phyloP scores from a whole-genome alignment of 2,888 invertebrate genomes.

The Caenorhabditis becei region DNA sequence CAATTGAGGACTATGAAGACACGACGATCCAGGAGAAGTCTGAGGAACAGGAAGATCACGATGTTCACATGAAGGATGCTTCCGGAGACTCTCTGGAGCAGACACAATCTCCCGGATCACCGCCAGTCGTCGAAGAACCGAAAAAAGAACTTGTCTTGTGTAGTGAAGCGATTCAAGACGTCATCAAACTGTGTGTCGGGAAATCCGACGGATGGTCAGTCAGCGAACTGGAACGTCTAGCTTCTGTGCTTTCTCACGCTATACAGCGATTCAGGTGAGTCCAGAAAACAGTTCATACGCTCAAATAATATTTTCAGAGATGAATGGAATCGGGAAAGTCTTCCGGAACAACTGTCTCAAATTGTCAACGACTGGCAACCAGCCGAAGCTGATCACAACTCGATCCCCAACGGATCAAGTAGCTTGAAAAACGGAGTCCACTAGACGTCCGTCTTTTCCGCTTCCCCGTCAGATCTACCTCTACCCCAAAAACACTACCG shows the following conservation, averaged over 20 bases:
- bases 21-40: not conserved
- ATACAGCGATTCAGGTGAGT: constrained; percentile 69
- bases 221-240: constrained; percentile 74
- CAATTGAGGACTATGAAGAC: constrained; percentile 25
- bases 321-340: constrained; percentile 42
- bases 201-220: constrained; percentile 74
- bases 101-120: constrained; percentile 9
- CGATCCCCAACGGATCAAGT: not conserved
- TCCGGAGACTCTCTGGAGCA: constrained; percentile 1
- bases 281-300: not conserved
- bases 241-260: constrained; percentile 71
- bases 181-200: constrained; percentile 53
- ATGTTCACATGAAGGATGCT: constrained; percentile 43
- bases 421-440: constrained; percentile 15
- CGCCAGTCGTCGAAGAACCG: not conserved
- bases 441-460: constrained; percentile 9
- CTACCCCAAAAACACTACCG: too few species aligned
- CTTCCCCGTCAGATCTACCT: constrained; percentile 3
- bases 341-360: constrained; percentile 25
- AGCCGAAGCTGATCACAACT: not conserved
- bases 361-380: constrained; percentile 50
- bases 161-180: not conserved
- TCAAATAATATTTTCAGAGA: constrained; percentile 30
- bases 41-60: constrained; percentile 5
- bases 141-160: constrained; percentile 24